phyloP scores from a whole-genome alignment of 1,140 invertebrate species.

The Sogatella furcifera region DNA sequence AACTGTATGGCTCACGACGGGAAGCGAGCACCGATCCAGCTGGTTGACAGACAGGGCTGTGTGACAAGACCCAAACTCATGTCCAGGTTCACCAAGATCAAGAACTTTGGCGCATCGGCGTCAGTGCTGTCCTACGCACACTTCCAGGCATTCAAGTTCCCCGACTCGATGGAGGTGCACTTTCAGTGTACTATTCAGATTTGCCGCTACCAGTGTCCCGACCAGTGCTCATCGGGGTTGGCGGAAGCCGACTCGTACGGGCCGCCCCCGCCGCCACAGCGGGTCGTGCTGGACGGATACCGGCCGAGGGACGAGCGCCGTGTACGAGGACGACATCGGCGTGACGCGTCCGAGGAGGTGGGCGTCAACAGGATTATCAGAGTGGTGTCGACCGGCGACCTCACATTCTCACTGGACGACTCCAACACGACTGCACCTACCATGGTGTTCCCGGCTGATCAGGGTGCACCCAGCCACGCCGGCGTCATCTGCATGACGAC shows the following conservation, averaged over 20 bases:
- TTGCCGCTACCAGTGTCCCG: conserved; percentile 83
- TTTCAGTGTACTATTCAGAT: conserved; percentile 95
- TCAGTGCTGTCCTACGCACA: conserved; percentile 86
- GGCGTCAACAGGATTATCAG: conserved; percentile 82
- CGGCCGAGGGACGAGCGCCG: conserved; percentile 66
- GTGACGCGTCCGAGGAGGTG: conserved; percentile 69
- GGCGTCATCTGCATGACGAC: conserved; percentile 86
- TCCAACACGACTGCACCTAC: conserved; percentile 51
- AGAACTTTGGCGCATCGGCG: conserved; percentile 87
- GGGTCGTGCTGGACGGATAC: conserved; percentile 47
- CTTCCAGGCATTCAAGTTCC: conserved; percentile 93
- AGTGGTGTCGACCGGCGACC: conserved; percentile 85
- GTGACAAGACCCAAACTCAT: conserved; percentile 85
- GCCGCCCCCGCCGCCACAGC: conserved; percentile 15
- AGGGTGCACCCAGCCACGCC: conserved; percentile 44
- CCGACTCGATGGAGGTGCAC: conserved; percentile 92
- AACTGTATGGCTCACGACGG: conserved; percentile 93
- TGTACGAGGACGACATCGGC: conserved; percentile 42
- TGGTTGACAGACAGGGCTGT: conserved; percentile 87
- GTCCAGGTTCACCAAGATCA: conserved; percentile 89
- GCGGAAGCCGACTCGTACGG: conserved; percentile 33
- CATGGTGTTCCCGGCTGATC: conserved; percentile 63
- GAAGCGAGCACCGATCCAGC: conserved; percentile 85
- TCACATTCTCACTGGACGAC: conserved; percentile 77
- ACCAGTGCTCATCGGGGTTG: conserved; percentile 59